Base-by-base conservation (phyloP, 1,140 invertebrate species). In the Semibalanus balanoides region DNA sequence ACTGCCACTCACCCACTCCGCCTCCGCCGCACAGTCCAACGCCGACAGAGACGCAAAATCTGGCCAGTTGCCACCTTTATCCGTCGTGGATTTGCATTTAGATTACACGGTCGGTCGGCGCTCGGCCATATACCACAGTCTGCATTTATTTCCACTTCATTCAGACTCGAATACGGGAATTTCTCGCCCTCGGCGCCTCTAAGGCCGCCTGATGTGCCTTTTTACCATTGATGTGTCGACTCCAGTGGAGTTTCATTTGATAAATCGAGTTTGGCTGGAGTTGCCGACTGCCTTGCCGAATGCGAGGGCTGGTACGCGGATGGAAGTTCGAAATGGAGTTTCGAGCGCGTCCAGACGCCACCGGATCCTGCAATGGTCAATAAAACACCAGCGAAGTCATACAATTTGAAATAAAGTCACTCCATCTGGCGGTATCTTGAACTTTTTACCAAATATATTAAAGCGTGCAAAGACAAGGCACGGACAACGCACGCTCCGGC, bases 141-240 rank as follows among this genome's bases (percentile, higher is more conserved):
- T 64, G 51, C 51, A 64, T 64, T 64, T 64, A 64, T 64, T 64
- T 64, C 51, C 51, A 64, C 51, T 64, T 64, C 51, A 64, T 64
- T 64, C 22, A 64, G 51, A 64, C 14, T 64, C 51, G 51, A 64
- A 64, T 64, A 64, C 11, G 51, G 51, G 51, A 25, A 64, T 64
- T 64, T 64, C 51, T 64, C 51, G 51, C 51, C 51, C 22, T 64
- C 51, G 22, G 51, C 14, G 22, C 14, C 51, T 64, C 51, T 64
- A 64, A 22, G 22, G 51, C 51, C 22, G 9, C 51, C 51, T 64
- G 51, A 64, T 64, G 51, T 64, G 51, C 51, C 51, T 64, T 64
- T 64, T 64, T 64, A 64, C 22, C 51, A 64, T 64, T 64, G 51
- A 64, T 64, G 51, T 14, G 35, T 40, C 35, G 51, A 64, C 51